Conservation (phyloP, 2,888 invertebrate species). For the Conchocele bisecta region DNA sequence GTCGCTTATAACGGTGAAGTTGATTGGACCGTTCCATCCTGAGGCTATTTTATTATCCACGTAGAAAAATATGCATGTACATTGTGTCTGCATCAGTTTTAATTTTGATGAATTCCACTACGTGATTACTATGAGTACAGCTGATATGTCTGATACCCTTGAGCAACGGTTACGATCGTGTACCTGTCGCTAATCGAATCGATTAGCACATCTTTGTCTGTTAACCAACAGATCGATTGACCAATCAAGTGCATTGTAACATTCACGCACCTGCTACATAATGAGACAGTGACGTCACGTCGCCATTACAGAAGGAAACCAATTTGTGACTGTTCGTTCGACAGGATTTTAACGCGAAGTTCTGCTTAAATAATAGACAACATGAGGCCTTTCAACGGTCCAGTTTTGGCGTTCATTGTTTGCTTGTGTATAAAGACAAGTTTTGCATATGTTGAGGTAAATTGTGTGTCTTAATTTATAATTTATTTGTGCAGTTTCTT, state of each 20-base stretch:
- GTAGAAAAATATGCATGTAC: too few species aligned
- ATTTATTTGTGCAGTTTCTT: too few species aligned
- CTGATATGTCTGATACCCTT: too few species aligned
- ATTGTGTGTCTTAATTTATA: too few species aligned
- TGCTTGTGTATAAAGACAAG: constrained; percentile 61
- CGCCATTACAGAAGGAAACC: constrained; percentile 50
- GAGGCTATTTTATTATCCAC: too few species aligned
- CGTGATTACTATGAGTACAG: too few species aligned
- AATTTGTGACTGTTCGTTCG: constrained; percentile 40
- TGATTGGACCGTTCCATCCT: too few species aligned
- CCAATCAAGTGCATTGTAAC: constrained; percentile 46
- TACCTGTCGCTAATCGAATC: too few species aligned
- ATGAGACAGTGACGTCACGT: constrained; percentile 67
- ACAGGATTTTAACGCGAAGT: constrained; percentile 33
- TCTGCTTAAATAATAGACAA: constrained; percentile 28
- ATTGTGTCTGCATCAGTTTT: too few species aligned
- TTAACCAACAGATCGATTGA: not conserved
- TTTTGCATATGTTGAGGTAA: constrained; percentile 70
- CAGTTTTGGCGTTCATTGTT: constrained; percentile 56
- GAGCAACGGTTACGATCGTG: too few species aligned
- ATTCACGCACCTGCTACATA: constrained; percentile 42
- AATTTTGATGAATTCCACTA: too few species aligned
- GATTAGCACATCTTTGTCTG: too few species aligned
- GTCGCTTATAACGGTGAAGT: not conserved
- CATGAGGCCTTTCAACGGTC: constrained; percentile 65